Conservation (phyloP, 2,113 vertebrate species). For the Talpa occidentalis region DNA sequence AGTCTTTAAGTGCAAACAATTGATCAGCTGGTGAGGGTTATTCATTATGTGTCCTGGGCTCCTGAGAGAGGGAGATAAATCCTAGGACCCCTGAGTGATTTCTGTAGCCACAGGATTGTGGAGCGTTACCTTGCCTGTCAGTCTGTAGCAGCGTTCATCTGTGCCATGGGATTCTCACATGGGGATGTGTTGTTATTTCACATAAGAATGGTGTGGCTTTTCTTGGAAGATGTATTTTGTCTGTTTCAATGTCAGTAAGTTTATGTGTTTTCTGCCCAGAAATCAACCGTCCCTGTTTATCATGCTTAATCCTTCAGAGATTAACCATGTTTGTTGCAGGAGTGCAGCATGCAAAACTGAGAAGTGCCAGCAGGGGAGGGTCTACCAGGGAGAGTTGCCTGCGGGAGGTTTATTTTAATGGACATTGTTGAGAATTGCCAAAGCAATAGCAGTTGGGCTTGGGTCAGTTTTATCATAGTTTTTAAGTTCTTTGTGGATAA, state of each 20-base stretch:
- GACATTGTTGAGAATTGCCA: background rate
- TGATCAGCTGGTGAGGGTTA: constrained; percentile 29
- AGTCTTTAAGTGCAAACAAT: background rate
- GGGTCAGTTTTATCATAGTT: background rate
- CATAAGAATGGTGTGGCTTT: background rate
- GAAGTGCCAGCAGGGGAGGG: background rate
- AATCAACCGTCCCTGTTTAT: background rate
- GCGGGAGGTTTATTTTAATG: background rate
- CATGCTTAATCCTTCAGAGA: background rate
- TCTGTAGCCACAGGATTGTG: background rate
- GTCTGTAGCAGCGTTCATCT: fast-evolving
- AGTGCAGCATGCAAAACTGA: background rate
- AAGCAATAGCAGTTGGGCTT: background rate
- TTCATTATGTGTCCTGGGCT: constrained; percentile 6
- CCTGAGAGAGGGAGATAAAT: constrained; percentile 34
- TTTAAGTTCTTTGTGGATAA: background rate
- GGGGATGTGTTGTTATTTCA: background rate
- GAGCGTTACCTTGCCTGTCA: background rate
- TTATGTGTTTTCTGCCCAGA: background rate
- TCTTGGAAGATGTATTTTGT: background rate
- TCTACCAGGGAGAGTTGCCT: fast-evolving
- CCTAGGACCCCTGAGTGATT: background rate
- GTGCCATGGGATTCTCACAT: fast-evolving
- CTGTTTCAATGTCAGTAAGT: background rate
- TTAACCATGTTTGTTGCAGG: background rate